These are phyloP conservation scores for Zaprionus nigranus DNA, from an alignment of 1,140 invertebrate species.

Conservation along the genomic window DNA sequence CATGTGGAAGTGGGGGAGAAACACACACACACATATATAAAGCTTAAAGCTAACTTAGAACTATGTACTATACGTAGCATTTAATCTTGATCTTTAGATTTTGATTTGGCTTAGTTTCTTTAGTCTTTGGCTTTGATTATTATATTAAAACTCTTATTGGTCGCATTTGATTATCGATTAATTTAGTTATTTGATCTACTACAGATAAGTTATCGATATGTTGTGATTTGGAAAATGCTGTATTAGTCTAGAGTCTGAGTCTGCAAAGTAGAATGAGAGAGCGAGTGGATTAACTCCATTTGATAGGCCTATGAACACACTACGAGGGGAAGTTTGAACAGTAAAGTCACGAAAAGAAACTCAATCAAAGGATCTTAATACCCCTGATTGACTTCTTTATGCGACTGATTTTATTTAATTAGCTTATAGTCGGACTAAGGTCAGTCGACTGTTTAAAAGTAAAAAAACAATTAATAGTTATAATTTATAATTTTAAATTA, in stretches of 20 bases:
- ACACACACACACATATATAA: conserved; percentile 26
- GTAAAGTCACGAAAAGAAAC: neutral
- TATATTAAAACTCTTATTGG: conserved; percentile 9
- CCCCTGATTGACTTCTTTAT: neutral
- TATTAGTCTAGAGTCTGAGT: conserved; percentile 83
- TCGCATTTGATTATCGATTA: conserved; percentile 17
- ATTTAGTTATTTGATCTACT: conserved; percentile 57
- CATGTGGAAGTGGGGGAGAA: conserved; percentile 27
- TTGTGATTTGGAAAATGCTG: conserved; percentile 84
- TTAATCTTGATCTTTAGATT: conserved; percentile 2
- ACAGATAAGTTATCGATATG: conserved; percentile 84
- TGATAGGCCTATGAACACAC: conserved; percentile 37
- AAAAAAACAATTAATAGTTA: too few species aligned
- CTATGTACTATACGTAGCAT: neutral
- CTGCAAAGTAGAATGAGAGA: conserved; percentile 75
- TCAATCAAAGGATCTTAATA: neutral
- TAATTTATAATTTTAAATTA: too few species aligned
- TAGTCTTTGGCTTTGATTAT: conserved; percentile 46
- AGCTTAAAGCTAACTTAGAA: conserved; percentile 42
- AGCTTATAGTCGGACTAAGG: too few species aligned
- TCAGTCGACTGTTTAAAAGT: too few species aligned
- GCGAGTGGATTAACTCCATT: conserved; percentile 51
- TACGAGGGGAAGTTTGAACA: conserved; percentile 25
- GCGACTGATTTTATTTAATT: too few species aligned
- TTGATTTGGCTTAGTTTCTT: conserved; percentile 41